phyloP scores from a whole-genome alignment of 2,888 invertebrate species.

The Ligdia adustata region DNA sequence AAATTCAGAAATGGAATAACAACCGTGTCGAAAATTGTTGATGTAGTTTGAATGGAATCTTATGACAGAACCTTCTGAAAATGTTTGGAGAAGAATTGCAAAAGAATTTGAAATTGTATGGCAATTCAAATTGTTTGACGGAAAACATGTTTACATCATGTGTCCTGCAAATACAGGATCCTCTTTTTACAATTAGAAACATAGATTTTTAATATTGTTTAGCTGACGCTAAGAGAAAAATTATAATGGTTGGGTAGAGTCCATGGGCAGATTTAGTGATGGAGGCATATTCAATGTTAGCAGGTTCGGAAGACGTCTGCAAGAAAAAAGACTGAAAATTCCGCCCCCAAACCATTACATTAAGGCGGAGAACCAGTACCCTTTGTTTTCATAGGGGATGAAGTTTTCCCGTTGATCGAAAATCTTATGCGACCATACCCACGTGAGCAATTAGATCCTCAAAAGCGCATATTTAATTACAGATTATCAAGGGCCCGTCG shows the following conservation, averaged over 20 bases:
- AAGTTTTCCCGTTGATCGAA: constrained; percentile 24
- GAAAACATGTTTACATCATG: constrained; percentile 12
- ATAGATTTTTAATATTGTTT: constrained; percentile 23
- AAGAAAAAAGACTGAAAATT: constrained; percentile 10
- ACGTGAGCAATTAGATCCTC: constrained; percentile 12
- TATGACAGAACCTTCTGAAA: constrained; percentile 2
- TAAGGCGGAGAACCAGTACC: constrained; percentile 17
- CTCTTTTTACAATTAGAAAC: constrained; percentile 27
- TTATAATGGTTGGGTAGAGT: constrained; percentile 26
- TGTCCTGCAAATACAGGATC: constrained; percentile 21
- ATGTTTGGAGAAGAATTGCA: not conserved
- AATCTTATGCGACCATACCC: constrained; percentile 24
- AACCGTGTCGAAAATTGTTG: constrained; percentile 13
- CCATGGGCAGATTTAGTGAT: constrained; percentile 23
- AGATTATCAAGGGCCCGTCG: constrained; percentile 20
- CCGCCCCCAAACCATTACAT: constrained; percentile 13
- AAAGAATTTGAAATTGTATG: constrained; percentile 8
- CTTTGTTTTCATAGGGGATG: constrained; percentile 26
- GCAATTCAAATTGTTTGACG: constrained; percentile 24
- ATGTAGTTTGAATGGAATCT: constrained; percentile 11
- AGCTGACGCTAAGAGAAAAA: constrained; percentile 19
- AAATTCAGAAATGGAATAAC: constrained; percentile 5
- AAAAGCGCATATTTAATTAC: constrained; percentile 18
- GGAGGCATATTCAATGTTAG: constrained; percentile 7
- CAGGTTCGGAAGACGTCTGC: constrained; percentile 13